Evolutionary conservation across 2,113 vertebrate species (phyloP).

Genomic region (Micromys minutus): DNA sequence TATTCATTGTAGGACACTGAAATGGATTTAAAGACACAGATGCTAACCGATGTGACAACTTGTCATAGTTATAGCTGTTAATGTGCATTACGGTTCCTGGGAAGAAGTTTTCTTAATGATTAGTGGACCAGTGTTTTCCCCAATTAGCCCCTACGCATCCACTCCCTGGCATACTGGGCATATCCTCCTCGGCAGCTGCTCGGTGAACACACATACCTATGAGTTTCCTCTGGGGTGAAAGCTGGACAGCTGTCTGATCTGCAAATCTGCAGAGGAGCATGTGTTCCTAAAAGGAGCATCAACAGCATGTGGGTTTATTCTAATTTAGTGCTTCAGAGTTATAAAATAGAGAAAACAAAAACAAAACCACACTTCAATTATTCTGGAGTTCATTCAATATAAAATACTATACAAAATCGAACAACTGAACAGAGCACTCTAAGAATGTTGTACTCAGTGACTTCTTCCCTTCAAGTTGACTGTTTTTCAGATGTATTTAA

Average conservation of each 20-base stretch:
- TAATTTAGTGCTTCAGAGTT: background rate
- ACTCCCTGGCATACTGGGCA: background rate
- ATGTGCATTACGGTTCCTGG: background rate
- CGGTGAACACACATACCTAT: slow-evolving; percentile 87
- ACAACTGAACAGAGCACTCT: background rate
- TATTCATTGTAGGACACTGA: background rate
- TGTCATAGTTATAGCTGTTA: background rate
- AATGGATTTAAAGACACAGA: slow-evolving; percentile 11
- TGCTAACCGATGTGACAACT: background rate
- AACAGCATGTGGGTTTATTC: slow-evolving; percentile 35
- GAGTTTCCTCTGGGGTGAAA: slow-evolving; percentile 90
- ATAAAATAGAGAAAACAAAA: slow-evolving; percentile 9
- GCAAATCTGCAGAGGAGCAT: slow-evolving; percentile 98
- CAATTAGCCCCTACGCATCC: background rate
- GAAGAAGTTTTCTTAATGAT: slow-evolving; percentile 36
- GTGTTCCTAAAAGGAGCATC: slow-evolving; percentile 90
- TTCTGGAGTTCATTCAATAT: background rate
- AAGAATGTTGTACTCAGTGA: background rate
- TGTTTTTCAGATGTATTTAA: background rate
- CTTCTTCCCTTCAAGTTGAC: background rate
- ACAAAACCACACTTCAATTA: background rate
- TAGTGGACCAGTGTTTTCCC: background rate
- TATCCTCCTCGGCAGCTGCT: slow-evolving; percentile 56
- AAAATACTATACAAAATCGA: background rate
- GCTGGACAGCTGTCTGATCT: slow-evolving; percentile 96